Conservation (phyloP, 2,888 invertebrate species). For the Aleiodes leptofemur region DNA sequence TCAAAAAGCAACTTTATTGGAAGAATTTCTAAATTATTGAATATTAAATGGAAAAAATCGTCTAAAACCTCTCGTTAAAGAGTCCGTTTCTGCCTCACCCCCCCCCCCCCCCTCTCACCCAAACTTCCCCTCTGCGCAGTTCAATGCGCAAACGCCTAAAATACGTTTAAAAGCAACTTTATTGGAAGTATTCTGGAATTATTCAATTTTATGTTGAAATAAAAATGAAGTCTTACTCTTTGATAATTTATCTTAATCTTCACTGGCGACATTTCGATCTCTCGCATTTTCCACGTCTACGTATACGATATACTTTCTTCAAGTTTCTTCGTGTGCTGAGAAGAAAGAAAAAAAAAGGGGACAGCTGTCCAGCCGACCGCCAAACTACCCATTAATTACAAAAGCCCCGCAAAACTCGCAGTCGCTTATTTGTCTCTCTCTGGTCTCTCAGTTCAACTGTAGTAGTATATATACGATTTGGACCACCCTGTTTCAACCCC, state of each 20-base stretch:
- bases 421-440: slow-evolving; percentile 66
- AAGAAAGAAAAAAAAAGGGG: slow-evolving; percentile 66
- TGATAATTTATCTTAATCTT: slow-evolving; percentile 77
- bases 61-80: too few species aligned
- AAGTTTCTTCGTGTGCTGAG: slow-evolving; percentile 60
- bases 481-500: slow-evolving; percentile 31
- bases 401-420: slow-evolving; percentile 61
- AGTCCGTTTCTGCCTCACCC: too few species aligned
- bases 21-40: too few species aligned
- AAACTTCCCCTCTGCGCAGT: too few species aligned
- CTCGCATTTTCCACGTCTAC: slow-evolving; percentile 66
- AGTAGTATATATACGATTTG: slow-evolving; percentile 3
- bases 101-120: too few species aligned
- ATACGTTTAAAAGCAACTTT: too few species aligned
- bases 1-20: too few species aligned
- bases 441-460: slow-evolving; percentile 39
- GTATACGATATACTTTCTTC: slow-evolving; percentile 57
- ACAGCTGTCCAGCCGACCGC: slow-evolving; percentile 74
- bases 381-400: slow-evolving; percentile 74
- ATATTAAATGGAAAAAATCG: too few species aligned
- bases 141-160: too few species aligned
- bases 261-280: slow-evolving; percentile 69
- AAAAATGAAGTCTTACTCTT: slow-evolving; percentile 78
- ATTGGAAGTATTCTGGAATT: too few species aligned
- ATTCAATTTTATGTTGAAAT: slow-evolving; percentile 65